Percentiles rank a stretch among this genome's conserved stretches.
These are phyloP conservation scores for Glandiceps talaboti DNA, from an alignment of 53 echinoderm and acorn worm species.

Conservation along the genomic window DNA sequence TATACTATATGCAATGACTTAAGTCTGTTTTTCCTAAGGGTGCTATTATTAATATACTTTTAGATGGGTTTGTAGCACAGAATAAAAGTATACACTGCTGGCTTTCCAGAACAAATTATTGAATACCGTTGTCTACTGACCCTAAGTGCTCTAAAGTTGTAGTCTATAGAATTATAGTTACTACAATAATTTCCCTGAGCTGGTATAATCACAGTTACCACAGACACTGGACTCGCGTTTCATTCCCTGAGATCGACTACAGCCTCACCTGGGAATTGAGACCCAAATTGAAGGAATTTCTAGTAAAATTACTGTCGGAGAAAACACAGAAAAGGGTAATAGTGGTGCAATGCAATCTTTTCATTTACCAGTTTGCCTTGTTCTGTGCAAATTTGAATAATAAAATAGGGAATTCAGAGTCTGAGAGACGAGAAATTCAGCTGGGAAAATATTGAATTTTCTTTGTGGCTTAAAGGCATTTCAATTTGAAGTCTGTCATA, in stretches of 20 bases:
- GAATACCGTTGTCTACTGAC: too few species aligned
- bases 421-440: not conserved
- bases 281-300: not conserved
- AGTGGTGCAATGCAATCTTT: not conserved
- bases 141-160: too few species aligned
- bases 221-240: not conserved
- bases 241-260: not conserved
- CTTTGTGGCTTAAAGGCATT: not conserved
- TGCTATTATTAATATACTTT: too few species aligned
- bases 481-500: too few species aligned
- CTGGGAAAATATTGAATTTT: not conserved
- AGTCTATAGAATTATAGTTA: too few species aligned
- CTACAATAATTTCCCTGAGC: not conserved
- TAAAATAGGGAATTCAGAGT: not conserved
- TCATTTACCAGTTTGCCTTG: not conserved
- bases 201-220: not conserved
- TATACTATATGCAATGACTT: too few species aligned
- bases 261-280: not conserved
- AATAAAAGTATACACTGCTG: too few species aligned
- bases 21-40: too few species aligned
- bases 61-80: too few species aligned
- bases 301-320: not conserved
- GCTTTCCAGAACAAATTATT: too few species aligned
- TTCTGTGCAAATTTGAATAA: not conserved
- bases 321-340: not conserved